Conservation (phyloP, 1,140 invertebrate species). For the Scaptomyza montana region DNA sequence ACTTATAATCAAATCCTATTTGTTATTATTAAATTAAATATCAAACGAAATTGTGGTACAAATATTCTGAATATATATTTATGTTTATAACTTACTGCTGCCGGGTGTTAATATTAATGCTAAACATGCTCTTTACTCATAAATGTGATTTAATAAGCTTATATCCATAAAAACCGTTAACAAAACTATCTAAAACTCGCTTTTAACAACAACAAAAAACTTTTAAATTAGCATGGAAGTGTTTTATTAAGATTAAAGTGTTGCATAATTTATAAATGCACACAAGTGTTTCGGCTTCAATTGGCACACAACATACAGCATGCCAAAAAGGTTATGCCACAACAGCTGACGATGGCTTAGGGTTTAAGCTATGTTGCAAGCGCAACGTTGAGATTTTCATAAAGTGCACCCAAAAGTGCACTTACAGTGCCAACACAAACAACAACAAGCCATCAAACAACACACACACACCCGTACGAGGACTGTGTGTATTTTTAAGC, state of each 20-base stretch:
- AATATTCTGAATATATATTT: too few species aligned
- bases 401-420: constrained; percentile 77
- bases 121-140: too few species aligned
- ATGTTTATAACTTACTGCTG: too few species aligned
- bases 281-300: constrained; percentile 7
- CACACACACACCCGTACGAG: not conserved
- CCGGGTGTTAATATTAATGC: too few species aligned
- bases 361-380: constrained; percentile 46
- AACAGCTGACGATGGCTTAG: constrained; percentile 29
- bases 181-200: too few species aligned
- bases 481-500: constrained; percentile 13
- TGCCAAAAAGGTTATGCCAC: constrained; percentile 1
- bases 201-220: too few species aligned
- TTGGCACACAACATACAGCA: constrained; percentile 1
- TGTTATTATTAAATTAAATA: not conserved
- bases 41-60: too few species aligned
- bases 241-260: not conserved
- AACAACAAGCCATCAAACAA: constrained; percentile 59
- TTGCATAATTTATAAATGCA: not conserved
- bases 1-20: not conserved
- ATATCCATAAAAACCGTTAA: too few species aligned
- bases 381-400: constrained; percentile 45
- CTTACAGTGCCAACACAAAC: constrained; percentile 66
- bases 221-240: too few species aligned
- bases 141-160: not conserved